Percentiles rank a stretch among this genome's conserved stretches.
Conservation (phyloP, 2,888 invertebrate genomes). For the Agonopterix subpropinquella region DNA sequence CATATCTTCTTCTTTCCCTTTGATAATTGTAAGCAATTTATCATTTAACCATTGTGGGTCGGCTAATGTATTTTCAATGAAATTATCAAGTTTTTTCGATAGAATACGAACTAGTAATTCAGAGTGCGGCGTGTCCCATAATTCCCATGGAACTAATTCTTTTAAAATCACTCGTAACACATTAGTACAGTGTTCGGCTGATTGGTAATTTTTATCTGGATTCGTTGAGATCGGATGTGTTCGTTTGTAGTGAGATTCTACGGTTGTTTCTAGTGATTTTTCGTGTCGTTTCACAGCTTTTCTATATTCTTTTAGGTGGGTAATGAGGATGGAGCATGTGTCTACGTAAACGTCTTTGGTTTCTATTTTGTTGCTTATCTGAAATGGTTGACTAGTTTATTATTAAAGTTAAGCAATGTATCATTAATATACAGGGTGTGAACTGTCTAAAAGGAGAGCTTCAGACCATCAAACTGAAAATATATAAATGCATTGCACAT, state of each 20-base stretch:
- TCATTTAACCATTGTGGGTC: constrained; percentile 71
- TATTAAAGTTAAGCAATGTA: too few species aligned
- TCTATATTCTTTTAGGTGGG: constrained; percentile 79
- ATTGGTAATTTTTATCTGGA: constrained; percentile 47
- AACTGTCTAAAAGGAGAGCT: too few species aligned
- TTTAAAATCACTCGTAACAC: constrained; percentile 75
- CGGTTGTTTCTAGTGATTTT: constrained; percentile 48
- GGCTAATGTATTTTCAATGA: constrained; percentile 61
- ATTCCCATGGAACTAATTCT: constrained; percentile 80
- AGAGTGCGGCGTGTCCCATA: constrained; percentile 80
- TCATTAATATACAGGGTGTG: too few species aligned
- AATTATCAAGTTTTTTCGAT: constrained; percentile 73
- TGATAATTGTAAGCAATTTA: constrained; percentile 42
- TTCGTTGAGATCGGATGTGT: constrained; percentile 40
- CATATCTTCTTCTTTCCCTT: constrained; percentile 22
- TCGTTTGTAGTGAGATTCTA: constrained; percentile 70
- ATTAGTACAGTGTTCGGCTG: constrained; percentile 76
- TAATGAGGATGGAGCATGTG: constrained; percentile 69
- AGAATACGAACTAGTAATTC: constrained; percentile 77
- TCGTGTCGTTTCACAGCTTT: constrained; percentile 76
- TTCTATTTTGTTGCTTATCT: constrained; percentile 66
- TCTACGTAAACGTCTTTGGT: constrained; percentile 62
- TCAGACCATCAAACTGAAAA: too few species aligned
- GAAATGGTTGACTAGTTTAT: constrained; percentile 4
- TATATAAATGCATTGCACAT: too few species aligned